Percentiles rank a stretch among this genome's conserved stretches.
phyloP scores from a whole-genome alignment of 1,140 invertebrate genomes.

The Eubasilissa regina region DNA sequence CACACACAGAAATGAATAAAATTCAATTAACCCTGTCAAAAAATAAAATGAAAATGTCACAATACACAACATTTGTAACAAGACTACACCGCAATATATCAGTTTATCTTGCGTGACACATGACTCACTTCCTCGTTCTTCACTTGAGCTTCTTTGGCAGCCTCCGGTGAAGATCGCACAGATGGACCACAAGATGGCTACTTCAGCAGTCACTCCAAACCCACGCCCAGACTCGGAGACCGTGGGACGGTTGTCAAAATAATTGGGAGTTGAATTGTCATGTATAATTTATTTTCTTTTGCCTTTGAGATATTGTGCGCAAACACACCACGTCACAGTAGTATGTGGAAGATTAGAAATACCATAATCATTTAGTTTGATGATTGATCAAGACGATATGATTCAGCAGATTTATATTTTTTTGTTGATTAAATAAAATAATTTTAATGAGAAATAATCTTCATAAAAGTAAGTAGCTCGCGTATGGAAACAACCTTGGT shows the following conservation, averaged over 20 bases:
- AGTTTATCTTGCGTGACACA: background rate
- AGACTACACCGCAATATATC: background rate
- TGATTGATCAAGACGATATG: too few species aligned
- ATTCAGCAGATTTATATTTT: too few species aligned
- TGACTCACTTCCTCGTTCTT: slow-evolving; percentile 6
- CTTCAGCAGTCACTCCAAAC: slow-evolving; percentile 24
- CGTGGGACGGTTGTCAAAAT: slow-evolving; percentile 25
- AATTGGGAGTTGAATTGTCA: slow-evolving; percentile 7
- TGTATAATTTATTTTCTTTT: slow-evolving; percentile 5
- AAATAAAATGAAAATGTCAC: background rate
- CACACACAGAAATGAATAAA: too few species aligned
- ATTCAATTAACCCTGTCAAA: background rate
- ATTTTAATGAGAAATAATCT: too few species aligned
- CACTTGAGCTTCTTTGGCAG: background rate
- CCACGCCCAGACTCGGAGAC: background rate
- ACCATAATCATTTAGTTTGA: too few species aligned
- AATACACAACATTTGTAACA: background rate
- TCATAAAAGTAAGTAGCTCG: too few species aligned
- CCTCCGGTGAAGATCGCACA: background rate
- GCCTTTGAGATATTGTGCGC: background rate
- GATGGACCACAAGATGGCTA: slow-evolving; percentile 1
- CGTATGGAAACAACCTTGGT: too few species aligned
- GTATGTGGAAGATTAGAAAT: too few species aligned
- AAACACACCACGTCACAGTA: too few species aligned
- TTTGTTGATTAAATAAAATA: too few species aligned